phyloP scores from a whole-genome alignment of 2,888 invertebrate genomes.

The Erynnis tages region DNA sequence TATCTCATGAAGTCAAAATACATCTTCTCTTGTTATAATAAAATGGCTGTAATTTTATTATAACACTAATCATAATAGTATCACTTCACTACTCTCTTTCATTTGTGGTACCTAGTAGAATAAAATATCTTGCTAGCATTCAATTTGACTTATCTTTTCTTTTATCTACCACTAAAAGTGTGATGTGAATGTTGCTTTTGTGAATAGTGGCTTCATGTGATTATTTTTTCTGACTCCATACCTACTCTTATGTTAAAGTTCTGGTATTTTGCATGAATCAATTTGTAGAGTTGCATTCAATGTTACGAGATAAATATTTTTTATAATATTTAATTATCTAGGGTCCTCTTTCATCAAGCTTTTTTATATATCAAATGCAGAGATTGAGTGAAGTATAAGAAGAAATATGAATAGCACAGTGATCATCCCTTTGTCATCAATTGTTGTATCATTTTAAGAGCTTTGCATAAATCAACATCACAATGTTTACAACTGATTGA shows the following conservation, averaged over 20 bases:
- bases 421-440: too few species aligned
- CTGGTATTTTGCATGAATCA: too few species aligned
- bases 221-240: neutral
- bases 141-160: too few species aligned
- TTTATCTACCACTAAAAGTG: slow-evolving; percentile 2
- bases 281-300: too few species aligned
- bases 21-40: slow-evolving; percentile 10
- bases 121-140: too few species aligned
- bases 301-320: neutral
- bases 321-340: neutral
- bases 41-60: slow-evolving; percentile 2
- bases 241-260: too few species aligned
- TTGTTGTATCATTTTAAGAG: too few species aligned
- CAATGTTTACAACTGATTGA: neutral
- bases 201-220: slow-evolving; percentile 13
- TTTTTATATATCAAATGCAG: neutral
- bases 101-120: neutral
- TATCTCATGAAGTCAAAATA: neutral
- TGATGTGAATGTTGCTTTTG: neutral
- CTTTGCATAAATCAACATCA: neutral
- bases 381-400: neutral
- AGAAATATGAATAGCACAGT: too few species aligned
- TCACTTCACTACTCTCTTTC: slow-evolving; percentile 1
- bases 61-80: slow-evolving; percentile 12
- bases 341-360: neutral